Conservation (phyloP, 2,888 invertebrate genomes). For the Dromius quadrimaculatus region DNA sequence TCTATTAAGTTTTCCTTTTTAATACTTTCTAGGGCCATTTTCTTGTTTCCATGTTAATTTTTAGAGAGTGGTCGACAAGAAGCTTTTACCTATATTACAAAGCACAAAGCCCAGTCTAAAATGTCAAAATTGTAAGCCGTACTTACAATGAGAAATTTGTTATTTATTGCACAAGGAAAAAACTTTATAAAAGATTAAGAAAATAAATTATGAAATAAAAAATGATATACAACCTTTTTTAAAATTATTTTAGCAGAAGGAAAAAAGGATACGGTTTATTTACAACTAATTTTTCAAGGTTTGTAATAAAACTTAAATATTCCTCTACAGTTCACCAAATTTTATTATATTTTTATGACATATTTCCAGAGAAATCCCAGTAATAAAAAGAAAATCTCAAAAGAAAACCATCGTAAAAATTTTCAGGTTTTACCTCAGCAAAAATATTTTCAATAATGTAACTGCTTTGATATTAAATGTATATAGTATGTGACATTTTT, state of each 20-base stretch:
- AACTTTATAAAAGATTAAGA: conserved; percentile 5
- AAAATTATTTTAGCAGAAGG: no score
- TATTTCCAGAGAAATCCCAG: neutral
- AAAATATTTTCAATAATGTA: no score
- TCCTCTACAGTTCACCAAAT: neutral
- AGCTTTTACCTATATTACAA: conserved; percentile 23
- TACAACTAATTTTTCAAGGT: no score
- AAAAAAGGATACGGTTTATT: no score
- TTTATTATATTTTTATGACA: neutral
- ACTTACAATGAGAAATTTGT: conserved; percentile 4
- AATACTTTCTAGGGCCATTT: neutral
- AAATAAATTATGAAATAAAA: no score
- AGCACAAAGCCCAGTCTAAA: neutral
- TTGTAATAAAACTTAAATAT: neutral
- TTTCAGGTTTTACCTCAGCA: neutral
- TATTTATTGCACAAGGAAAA: conserved; percentile 5
- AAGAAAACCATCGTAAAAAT: neutral
- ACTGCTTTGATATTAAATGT: no score
- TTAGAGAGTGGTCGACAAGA: neutral
- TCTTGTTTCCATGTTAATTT: conserved; percentile 11
- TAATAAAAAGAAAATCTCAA: neutral
- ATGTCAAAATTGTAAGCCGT: conserved; percentile 5
- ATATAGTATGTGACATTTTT: no score
- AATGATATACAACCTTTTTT: no score
- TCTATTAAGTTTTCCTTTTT: no score